Evolutionary conservation across 2,888 invertebrate genomes (phyloP).

Genomic region (Auanema sp.): DNA sequence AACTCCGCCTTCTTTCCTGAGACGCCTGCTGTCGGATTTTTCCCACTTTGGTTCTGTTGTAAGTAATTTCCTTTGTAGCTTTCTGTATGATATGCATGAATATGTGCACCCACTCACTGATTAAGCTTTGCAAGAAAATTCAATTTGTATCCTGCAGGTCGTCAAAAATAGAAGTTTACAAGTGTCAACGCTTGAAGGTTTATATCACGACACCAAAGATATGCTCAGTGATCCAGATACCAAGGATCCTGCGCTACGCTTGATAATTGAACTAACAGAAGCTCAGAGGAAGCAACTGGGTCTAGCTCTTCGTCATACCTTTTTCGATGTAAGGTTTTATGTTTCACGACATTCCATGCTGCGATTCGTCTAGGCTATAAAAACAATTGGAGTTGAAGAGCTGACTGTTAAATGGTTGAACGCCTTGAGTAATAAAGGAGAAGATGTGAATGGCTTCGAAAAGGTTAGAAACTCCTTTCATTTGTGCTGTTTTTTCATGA

Average conservation of each 20-base stretch:
- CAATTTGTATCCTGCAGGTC: constrained; percentile 11
- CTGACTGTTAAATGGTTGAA: constrained; percentile 35
- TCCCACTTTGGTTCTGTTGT: not conserved
- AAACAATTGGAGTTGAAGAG: constrained; percentile 32
- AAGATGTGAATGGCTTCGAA: constrained; percentile 28
- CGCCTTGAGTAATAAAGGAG: constrained; percentile 30
- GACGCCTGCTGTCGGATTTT: not conserved
- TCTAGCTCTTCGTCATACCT: constrained; percentile 41
- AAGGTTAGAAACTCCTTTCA: constrained; percentile 5
- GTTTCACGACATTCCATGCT: no score
- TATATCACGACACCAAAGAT: constrained; percentile 40
- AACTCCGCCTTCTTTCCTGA: no score
- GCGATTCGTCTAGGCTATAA: constrained; percentile 33
- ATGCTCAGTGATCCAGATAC: constrained; percentile 27
- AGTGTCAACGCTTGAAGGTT: constrained; percentile 46
- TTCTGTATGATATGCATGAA: no score
- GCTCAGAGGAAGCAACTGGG: constrained; percentile 43
- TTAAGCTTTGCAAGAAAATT: not conserved
- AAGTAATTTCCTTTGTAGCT: not conserved
- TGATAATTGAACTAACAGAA: constrained; percentile 36
- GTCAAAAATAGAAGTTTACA: constrained; percentile 34
- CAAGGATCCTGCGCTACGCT: constrained; percentile 18
- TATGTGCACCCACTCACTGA: no score
- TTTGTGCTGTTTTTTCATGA: constrained; percentile 10
- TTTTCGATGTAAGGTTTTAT: constrained; percentile 34